These are phyloP conservation scores for Heliocidaris erythrogramma DNA, from an alignment of 35 echinoderm and acorn worm species.

Conservation along the genomic window DNA sequence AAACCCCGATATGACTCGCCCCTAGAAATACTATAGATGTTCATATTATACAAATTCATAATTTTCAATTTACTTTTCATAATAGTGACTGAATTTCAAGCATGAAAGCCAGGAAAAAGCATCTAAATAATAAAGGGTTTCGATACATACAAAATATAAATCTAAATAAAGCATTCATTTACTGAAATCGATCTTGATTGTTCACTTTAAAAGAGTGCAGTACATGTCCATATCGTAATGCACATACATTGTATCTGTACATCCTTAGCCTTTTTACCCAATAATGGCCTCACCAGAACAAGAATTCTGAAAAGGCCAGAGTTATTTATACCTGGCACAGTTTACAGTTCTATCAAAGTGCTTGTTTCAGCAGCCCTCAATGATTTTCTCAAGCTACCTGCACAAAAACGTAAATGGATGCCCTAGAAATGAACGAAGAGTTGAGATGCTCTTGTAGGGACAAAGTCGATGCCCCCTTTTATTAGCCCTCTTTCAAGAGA, in stretches of 20 bases:
- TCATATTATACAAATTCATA: too few species aligned
- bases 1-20: too few species aligned
- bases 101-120: too few species aligned
- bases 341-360: not conserved
- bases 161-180: too few species aligned
- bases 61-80: too few species aligned
- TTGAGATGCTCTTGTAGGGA: not conserved
- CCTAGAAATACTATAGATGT: too few species aligned
- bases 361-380: not conserved
- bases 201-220: too few species aligned
- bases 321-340: not conserved
- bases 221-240: not conserved
- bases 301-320: conserved; percentile 10
- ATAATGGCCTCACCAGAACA: not conserved
- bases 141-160: too few species aligned
- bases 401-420: not conserved
- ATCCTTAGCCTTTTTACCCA: not conserved
- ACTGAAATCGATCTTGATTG: too few species aligned
- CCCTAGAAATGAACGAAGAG: not conserved
- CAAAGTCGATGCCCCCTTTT: not conserved
- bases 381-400: not conserved
- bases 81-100: too few species aligned
- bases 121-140: too few species aligned
- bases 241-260: not conserved
- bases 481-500: not conserved